Evolutionary conservation across 2,113 vertebrate genomes (phyloP).

Genomic region (Ellobius talpinus): DNA sequence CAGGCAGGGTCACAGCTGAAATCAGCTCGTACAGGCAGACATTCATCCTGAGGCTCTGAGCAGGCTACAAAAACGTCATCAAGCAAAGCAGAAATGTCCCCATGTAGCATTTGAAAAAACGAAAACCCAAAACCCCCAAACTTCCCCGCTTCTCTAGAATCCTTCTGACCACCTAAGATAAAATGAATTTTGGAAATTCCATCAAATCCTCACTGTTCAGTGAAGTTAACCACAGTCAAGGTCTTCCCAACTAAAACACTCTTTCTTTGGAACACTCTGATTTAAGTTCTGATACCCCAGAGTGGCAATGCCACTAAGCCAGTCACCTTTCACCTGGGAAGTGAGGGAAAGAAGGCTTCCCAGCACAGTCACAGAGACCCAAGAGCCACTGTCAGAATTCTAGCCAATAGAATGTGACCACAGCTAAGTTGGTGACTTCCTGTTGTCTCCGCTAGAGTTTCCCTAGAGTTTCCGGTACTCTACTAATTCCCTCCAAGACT

Average conservation of each 20-base stretch:
- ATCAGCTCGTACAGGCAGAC: neutral
- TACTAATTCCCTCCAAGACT: neutral
- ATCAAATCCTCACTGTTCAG: neutral
- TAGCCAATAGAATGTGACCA: rapidly evolving
- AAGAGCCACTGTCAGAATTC: neutral
- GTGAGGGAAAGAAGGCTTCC: neutral
- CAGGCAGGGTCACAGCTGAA: neutral
- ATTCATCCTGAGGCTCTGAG: neutral
- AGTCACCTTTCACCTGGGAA: neutral
- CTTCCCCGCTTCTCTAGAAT: neutral
- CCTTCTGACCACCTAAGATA: neutral
- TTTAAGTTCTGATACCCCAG: neutral
- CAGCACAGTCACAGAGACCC: neutral
- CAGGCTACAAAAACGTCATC: neutral
- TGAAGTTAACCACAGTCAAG: neutral
- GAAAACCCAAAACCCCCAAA: neutral
- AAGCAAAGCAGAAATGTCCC: neutral
- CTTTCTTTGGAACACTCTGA: neutral
- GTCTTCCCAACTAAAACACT: neutral
- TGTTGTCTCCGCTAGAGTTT: neutral
- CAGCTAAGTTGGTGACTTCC: neutral
- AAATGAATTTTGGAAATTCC: neutral
- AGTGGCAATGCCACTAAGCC: neutral
- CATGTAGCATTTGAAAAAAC: neutral
- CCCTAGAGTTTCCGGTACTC: neutral